Evolutionary conservation across 35 echinoderm and acorn worm genomes (phyloP), one percentile per base, ranked within the genome.

Genomic region (Patiria miniata): DNA sequence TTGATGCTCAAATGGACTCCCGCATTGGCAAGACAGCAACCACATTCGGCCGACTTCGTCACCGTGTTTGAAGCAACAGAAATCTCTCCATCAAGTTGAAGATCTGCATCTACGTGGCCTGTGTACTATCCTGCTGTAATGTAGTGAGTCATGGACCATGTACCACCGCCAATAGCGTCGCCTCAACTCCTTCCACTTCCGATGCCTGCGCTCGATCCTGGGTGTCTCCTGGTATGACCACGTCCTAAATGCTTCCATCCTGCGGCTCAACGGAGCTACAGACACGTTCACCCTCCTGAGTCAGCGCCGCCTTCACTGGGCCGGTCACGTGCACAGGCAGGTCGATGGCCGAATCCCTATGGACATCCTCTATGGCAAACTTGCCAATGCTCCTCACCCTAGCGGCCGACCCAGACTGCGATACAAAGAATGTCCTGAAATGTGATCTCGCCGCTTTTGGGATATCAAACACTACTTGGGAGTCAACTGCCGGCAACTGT

Each of bases 351-450:
- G 42, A 47, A 47, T 47, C 60, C 60, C 60, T 32, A 68, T 19
- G 60, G 60, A 68, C 19, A 23, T 68, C 60, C 18, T 68, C 16
- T 68, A 68, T 68, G 19, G 60, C 16, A 23, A 68, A 68, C 60
- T 68, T 68, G 60, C 60, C 21, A 7, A 22, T 22, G 21, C 60
- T 68, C 18, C 30, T 2, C 8, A 23, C 30, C 60, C 60, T 1
- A 8, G n/a, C 60, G 30, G n/a, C 60, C 8, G n/a, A 0, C 60
- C 60, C 1, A 68, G 60, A 22, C 5, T 68, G n/a, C 22, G 60
- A 21, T 68, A 68, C 60, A 68, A 68, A n/a, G 60, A n/a, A 68
- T 68, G 60, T 68, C 60, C 60, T 68, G 60, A 68, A 68, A 22
- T 22, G 60, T n/a, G 30, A 6, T 23, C 60, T 68, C 5, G 14